Base-by-base conservation (phyloP, 23 tunicate genomes). In the Ascidia mentula region DNA sequence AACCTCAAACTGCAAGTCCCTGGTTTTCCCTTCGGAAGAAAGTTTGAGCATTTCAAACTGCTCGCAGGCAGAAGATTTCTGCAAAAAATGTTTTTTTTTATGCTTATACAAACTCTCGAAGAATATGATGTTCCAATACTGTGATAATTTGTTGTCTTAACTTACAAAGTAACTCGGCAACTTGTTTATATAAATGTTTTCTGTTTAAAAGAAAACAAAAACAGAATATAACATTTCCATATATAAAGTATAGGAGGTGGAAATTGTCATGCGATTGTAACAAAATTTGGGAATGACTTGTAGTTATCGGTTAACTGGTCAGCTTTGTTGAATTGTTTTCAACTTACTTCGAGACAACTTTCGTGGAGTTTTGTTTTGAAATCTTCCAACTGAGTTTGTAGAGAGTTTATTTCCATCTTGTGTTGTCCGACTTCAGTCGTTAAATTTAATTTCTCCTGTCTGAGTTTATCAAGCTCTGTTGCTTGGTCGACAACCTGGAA, bases 401-500 rank as follows among this genome's bases (percentile, higher is more conserved):
- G 6, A 0, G 80, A 8, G 18, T 70, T 78, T 9, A 17, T 8
- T 36, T 73, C 36, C 60, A 79, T 37, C 53, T 86, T 86, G n/a
- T 40, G 34, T 28, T 79, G 60, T 4, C 71, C 79, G 30, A 79
- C 37, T 72, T 79, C 84, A 40, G 18, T 73, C 17, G 59, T 9
- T 3, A 86, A 71, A 26, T 26, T 18, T 31, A 59, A 70, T 13
- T 78, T 79, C 32, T 79, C 90, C 22, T 72, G 79, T 72, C 84
- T 69, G 22, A 86, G 45, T 36, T 69, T 72, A 37, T 86, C 90
- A 32, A 86, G 73, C 37, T 79, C 84, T 1, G 84, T 60, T 0
- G 82, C 60, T 38, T 86, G 90, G 74, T 86, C 90, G 3, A 75
- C 84, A 2, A 86, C 79, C 90, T 86, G 75, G 18, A 53, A 53